phyloP scores from a whole-genome alignment of 2,888 invertebrate species.

The Drosophila basisetae region DNA sequence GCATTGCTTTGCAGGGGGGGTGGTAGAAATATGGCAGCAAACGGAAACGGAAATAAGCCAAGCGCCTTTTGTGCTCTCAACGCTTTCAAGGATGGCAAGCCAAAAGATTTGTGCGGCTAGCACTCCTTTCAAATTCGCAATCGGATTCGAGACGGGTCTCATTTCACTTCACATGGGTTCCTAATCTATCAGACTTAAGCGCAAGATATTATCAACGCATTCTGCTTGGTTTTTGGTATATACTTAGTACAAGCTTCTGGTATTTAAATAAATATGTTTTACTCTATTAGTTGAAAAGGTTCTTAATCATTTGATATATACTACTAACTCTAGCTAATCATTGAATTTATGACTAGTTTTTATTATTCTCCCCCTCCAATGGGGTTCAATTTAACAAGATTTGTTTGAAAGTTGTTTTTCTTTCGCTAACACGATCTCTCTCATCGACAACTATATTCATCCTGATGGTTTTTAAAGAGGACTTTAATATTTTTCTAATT shows the following conservation, averaged over 20 bases:
- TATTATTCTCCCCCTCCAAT: too few relatives aligned
- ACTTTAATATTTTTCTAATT: background rate
- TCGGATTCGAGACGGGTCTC: slow-evolving; percentile 15
- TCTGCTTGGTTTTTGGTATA: background rate
- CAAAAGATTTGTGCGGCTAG: slow-evolving; percentile 29
- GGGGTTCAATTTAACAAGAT: too few relatives aligned
- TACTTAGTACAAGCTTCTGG: background rate
- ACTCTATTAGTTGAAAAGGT: background rate
- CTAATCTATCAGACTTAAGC: background rate
- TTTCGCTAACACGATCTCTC: too few relatives aligned
- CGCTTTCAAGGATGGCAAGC: slow-evolving; percentile 29
- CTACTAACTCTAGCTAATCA: too few relatives aligned
- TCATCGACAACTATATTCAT: too few relatives aligned
- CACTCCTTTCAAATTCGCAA: slow-evolving; percentile 10
- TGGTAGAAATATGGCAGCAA: slow-evolving; percentile 54
- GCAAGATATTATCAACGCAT: background rate
- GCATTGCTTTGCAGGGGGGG: slow-evolving; percentile 41
- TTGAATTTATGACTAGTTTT: too few relatives aligned
- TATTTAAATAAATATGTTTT: background rate
- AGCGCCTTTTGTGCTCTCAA: slow-evolving; percentile 62
- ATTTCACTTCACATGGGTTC: background rate
- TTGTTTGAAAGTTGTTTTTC: too few relatives aligned
- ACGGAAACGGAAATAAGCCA: slow-evolving; percentile 75
- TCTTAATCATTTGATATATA: too few relatives aligned
- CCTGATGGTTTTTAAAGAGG: too few relatives aligned